These are phyloP conservation scores for Melipona bicolor DNA, from an alignment of 2,888 invertebrate species.

Conservation along the genomic window DNA sequence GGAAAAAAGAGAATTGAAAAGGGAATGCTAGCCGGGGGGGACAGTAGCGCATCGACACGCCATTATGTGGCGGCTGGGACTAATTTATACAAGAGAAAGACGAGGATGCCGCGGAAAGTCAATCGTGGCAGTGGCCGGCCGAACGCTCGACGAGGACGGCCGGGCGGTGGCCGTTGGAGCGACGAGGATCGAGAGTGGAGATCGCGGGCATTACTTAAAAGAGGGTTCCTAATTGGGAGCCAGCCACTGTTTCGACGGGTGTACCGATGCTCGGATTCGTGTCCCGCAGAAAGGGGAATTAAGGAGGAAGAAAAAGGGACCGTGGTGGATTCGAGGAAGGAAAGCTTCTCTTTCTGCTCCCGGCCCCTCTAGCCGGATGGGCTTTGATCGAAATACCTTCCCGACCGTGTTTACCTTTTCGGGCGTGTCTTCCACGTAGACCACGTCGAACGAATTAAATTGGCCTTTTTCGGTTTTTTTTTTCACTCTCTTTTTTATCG, in stretches of 20 bases:
- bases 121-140: constrained; percentile 61
- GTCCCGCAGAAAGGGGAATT: constrained; percentile 57
- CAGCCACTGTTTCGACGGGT: constrained; percentile 81
- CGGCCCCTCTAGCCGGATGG: constrained; percentile 27
- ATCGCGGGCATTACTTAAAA: constrained; percentile 77
- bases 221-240: constrained; percentile 82
- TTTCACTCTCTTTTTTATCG: background rate
- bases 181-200: constrained; percentile 56
- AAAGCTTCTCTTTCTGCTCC: constrained; percentile 40
- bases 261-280: constrained; percentile 71
- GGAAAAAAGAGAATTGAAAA: constrained; percentile 60
- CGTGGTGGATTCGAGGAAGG: constrained; percentile 54
- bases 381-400: constrained; percentile 40
- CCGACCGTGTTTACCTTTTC: constrained; percentile 27
- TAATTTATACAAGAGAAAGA: constrained; percentile 84
- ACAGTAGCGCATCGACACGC: constrained; percentile 84
- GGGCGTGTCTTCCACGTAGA: constrained; percentile 32
- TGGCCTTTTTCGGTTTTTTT: background rate
- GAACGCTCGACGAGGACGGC: constrained; percentile 30
- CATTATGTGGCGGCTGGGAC: constrained; percentile 84
- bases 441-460: constrained; percentile 13
- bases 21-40: constrained; percentile 70
- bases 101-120: constrained; percentile 80
- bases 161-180: constrained; percentile 30
- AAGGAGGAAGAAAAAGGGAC: constrained; percentile 53